phyloP scores from a whole-genome alignment of 2,888 invertebrate genomes.

The Eristalinus aeneus region DNA sequence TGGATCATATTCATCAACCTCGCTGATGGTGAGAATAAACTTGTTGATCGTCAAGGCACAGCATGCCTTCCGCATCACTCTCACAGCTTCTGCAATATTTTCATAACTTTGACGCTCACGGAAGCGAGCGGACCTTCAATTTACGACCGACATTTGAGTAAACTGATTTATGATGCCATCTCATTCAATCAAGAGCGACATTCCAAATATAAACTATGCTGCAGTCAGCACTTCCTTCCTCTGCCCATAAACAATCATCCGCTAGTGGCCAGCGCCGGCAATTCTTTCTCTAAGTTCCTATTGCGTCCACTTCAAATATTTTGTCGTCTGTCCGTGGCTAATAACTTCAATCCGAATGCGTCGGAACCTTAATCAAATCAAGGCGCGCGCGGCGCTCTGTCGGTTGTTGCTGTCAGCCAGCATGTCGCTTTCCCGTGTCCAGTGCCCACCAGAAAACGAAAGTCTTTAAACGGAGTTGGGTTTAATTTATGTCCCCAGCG shows the following conservation, averaged over 20 bases:
- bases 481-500: slow-evolving; percentile 33
- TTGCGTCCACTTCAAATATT: not conserved
- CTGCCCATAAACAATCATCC: not conserved
- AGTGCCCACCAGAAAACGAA: slow-evolving; percentile 30
- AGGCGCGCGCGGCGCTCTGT: slow-evolving; percentile 10
- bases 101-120: too few species aligned
- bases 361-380: slow-evolving; percentile 38
- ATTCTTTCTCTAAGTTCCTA: not conserved
- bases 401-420: not conserved
- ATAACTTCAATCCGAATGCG: slow-evolving; percentile 13
- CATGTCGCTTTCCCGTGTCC: slow-evolving; percentile 14
- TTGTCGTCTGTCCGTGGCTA: not conserved
- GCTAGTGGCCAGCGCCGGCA: not conserved
- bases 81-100: too few species aligned
- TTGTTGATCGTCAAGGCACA: too few species aligned
- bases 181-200: not conserved
- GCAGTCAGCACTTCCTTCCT: slow-evolving; percentile 23
- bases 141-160: not conserved
- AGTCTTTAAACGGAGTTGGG: slow-evolving; percentile 33
- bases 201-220: not conserved
- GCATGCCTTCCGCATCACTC: too few species aligned
- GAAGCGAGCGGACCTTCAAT: too few species aligned
- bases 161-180: not conserved
- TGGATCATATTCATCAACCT: too few species aligned
- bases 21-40: too few species aligned